Percentiles rank a stretch among this genome's conserved stretches.
Conservation (phyloP, 2,113 vertebrate genomes). For the Lophochroa leadbeateri region DNA sequence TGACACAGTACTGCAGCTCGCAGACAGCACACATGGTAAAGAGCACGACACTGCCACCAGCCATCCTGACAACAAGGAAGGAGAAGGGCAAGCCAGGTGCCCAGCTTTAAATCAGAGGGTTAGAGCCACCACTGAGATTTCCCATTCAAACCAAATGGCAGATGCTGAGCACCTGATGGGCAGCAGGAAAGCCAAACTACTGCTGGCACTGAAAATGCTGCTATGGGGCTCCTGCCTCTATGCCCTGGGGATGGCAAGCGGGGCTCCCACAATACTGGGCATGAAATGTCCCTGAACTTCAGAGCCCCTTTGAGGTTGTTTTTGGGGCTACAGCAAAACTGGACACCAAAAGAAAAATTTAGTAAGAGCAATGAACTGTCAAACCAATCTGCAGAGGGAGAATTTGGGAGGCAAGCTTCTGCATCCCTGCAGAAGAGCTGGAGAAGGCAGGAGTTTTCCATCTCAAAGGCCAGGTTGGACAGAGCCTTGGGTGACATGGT, state of each 20-base stretch:
- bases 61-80: neutral
- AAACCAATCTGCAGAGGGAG: neutral
- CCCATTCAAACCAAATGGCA: rapidly evolving
- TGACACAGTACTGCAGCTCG: neutral
- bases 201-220: neutral
- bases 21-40: rapidly evolving
- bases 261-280: neutral
- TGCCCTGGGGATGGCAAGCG: too few species aligned
- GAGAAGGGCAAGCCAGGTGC: neutral
- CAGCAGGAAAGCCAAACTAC: neutral
- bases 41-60: neutral
- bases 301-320: neutral
- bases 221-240: rapidly evolving
- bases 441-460: neutral
- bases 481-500: neutral
- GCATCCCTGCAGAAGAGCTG: neutral
- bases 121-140: neutral
- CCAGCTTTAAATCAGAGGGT: neutral
- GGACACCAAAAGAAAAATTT: neutral
- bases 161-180: neutral
- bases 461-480: neutral
- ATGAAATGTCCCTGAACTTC: neutral
- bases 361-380: neutral
- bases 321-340: neutral
- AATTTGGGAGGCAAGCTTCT: neutral